phyloP scores from a whole-genome alignment of 1,140 invertebrate species.

The Magallana ariakensis region DNA sequence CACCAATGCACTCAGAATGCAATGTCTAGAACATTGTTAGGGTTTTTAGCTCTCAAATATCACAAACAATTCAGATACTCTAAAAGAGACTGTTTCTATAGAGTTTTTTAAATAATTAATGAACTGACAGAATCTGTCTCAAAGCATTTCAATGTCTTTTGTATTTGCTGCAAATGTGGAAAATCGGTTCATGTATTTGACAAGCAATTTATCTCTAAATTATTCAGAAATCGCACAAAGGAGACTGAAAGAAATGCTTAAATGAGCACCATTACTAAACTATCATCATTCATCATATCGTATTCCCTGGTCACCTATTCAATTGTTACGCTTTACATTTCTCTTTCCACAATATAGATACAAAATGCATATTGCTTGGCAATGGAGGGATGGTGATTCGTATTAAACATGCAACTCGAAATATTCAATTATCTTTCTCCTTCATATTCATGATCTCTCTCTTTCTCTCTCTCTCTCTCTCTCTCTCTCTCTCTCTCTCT shows the following conservation, averaged over 20 bases:
- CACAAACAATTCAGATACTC: background rate
- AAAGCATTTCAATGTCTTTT: conserved; percentile 31
- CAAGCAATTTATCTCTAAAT: conserved; percentile 37
- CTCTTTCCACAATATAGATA: background rate
- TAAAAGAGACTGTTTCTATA: background rate
- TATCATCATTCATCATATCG: conserved; percentile 15
- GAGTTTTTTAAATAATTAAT: conserved; percentile 23
- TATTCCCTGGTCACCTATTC: conserved; percentile 12
- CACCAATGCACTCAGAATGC: background rate
- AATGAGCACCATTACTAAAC: conserved; percentile 34
- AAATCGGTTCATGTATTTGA: conserved; percentile 19
- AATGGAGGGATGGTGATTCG: background rate
- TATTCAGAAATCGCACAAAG: conserved; percentile 27
- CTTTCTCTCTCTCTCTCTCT: conserved; percentile 9
- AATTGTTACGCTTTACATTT: background rate
- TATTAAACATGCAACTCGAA: background rate
- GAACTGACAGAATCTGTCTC: conserved; percentile 4
- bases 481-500: conserved; percentile 23
- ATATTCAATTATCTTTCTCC: conserved; percentile 3
- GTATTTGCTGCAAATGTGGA: conserved; percentile 16
- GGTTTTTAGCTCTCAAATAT: conserved; percentile 28
- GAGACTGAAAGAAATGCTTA: conserved; percentile 15
- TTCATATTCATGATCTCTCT: background rate
- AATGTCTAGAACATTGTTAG: background rate
- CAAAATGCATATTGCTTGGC: conserved; percentile 21